A percentile compares a stretch with the other conserved stretches of the same genome.
phyloP scores from a whole-genome alignment of 2,113 vertebrate species.

The Grallaria varia region DNA sequence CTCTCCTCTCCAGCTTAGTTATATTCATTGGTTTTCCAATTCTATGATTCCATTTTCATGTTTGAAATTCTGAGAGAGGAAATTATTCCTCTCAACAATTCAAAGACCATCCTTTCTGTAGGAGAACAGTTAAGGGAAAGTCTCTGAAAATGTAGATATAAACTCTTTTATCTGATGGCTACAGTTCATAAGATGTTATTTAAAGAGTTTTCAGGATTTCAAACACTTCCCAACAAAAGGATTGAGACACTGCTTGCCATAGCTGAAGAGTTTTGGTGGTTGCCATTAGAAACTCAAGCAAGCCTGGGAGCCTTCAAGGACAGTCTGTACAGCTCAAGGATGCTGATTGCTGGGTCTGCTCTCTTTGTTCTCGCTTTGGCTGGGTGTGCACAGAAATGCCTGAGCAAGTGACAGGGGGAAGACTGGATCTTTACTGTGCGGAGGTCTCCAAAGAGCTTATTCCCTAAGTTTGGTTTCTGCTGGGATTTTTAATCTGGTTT shows the following conservation, averaged over 20 bases:
- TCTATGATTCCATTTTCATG: not conserved
- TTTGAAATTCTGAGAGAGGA: not conserved
- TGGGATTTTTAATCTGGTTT: not conserved
- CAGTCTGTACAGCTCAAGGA: not conserved
- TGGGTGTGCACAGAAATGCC: not conserved
- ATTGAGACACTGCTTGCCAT: conserved; percentile 20
- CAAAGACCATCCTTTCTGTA: not conserved
- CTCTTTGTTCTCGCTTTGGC: conserved; percentile 9
- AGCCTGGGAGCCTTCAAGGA: conserved; percentile 41
- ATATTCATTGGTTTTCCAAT: not conserved
- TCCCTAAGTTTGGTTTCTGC: not conserved
- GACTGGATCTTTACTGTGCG: not conserved
- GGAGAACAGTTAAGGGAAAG: not conserved
- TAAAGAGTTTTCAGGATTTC: conserved; percentile 17
- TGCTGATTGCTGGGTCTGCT: conserved; percentile 10
- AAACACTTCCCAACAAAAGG: conserved; percentile 36
- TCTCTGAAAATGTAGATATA: not conserved
- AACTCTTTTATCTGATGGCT: not conserved
- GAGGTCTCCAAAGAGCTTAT: not conserved
- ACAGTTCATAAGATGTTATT: not conserved
- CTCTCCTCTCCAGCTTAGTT: not conserved
- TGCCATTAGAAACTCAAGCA: conserved; percentile 68
- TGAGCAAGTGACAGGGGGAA: not conserved
- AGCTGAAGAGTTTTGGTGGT: conserved; percentile 51
- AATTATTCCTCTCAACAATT: not conserved